Base-by-base conservation (phyloP, 2,888 invertebrate species). In the Melieria omissa region DNA sequence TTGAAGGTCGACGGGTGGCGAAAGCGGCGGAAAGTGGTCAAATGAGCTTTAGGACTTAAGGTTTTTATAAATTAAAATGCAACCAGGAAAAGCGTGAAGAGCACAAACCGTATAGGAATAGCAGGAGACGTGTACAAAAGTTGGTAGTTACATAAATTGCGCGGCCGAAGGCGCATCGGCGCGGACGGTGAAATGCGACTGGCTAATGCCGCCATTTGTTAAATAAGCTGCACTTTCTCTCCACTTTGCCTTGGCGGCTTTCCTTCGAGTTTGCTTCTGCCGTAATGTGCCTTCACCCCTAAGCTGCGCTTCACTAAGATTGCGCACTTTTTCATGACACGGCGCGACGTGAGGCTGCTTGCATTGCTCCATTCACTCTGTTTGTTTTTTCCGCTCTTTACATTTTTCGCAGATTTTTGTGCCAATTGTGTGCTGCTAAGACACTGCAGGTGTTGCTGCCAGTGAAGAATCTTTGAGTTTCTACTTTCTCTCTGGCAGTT, bases 31-130 rank as follows among this genome's bases (percentile, higher is more conserved):
- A 61, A 61, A 61, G 44, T 44, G 44, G 61, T 44, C 7, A 61
- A 61, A 61, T 61, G 61, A 12, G 61, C 44, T 61, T 44, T 41
- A 45, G 42, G 61, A 41, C 8, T 61, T 61, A 42, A 42, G 41
- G 61, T 29, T 61, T 61, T 61, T 44, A 61, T 44, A 10, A 61
- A 61, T 61, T 61, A 9, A 61, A 61, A 61, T 61, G 61, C 9
- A 44, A 61, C 14, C 44, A 44, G 6, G 44, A 61, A 42, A 61
- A 61, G 29, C 29, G 29, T 29, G 29, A 29, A 29, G 29, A 29
- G 2, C 29, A 29, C 29, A 29, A 29, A 29, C 29, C 29, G 29
- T 29, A 2, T 29, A 29, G 12, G 44, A 61, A 42, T 44, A 8
- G 12, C 44, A 44, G 44, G 41, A 61, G 8, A 5, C 16, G 5